Base-by-base conservation (phyloP, 2,797 vertebrate genomes). In the Sebastes paucispinis region DNA sequence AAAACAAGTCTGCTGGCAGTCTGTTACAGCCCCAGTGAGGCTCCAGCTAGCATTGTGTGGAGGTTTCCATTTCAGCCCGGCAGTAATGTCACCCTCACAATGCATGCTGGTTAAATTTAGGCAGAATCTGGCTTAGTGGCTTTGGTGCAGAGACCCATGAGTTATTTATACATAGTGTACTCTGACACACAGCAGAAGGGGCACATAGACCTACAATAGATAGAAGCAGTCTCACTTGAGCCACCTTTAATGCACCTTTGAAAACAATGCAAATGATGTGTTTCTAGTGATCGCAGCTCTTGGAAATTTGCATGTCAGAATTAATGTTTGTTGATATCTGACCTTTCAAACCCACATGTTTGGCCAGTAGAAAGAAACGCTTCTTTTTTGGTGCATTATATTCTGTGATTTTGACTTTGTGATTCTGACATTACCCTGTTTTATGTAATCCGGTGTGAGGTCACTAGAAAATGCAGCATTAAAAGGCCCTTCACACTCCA, bases 1-100 rank as follows among this genome's bases (percentile, higher is more conserved):
- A 79, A 86, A 91, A 89, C 73, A 79, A 69, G 66, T 87, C 85
- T 86, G 77, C 80, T 78, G 83, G 81, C 86, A 83, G 87, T 82
- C 66, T 85, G 77, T 74, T 87, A 65, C 57, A 83, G 79, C 68
- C 70, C 68, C 52, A 63, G 25, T 60, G 80, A 83, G 75, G 81
- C 75, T 81, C 4, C 4, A 79, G 76, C 43, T 57, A 47, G 32
- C 68, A 65, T 79, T 84, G 78, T 83, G 88, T 80, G 59, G 72
- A 87, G 57, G 84, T 78, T 87, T 90, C 76, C 34, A 59, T 89
- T 89, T 88, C 84, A 81, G 78, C 32, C 69, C 77, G 58, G 81
- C 85, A 79, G 79, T 75, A 79, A 87, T 78, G 77, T 75, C 75
- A 84, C 67, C 50, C 32, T 69, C 60, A 62, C 63, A 52, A 27